These are phyloP conservation scores for Papilio helenus DNA, from an alignment of 1,140 invertebrate species.

Conservation along the genomic window DNA sequence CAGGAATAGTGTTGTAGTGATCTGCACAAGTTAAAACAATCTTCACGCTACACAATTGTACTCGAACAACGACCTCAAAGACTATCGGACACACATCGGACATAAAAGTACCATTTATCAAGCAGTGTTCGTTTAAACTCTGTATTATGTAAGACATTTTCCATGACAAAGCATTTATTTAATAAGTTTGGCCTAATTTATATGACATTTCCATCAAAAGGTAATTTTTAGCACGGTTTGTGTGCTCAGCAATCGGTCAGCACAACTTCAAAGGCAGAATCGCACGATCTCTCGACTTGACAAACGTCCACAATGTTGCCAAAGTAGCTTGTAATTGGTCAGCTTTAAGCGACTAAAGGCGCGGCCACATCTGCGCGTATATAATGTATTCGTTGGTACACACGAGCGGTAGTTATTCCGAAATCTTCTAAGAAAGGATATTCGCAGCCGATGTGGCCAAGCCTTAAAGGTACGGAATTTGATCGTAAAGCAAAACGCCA, in stretches of 20 bases:
- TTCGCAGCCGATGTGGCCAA: neutral
- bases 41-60: constrained; percentile 46
- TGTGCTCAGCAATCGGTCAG: constrained; percentile 43
- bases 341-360: constrained; percentile 43
- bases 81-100: constrained; percentile 53
- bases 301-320: constrained; percentile 77
- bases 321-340: constrained; percentile 74
- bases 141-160: constrained; percentile 66
- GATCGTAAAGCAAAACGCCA: constrained; percentile 32
- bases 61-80: constrained; percentile 73
- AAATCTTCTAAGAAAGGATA: constrained; percentile 23
- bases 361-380: neutral
- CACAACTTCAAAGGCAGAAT: constrained; percentile 62
- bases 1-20: constrained; percentile 74
- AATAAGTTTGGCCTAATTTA: constrained; percentile 77
- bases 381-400: constrained; percentile 24
- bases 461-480: constrained; percentile 1
- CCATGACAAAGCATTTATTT: constrained; percentile 78
- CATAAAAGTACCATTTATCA: constrained; percentile 43
- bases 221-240: constrained; percentile 44
- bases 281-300: constrained; percentile 53
- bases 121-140: constrained; percentile 53
- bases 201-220: constrained; percentile 54
- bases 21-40: constrained; percentile 48
- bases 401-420: neutral